These are phyloP conservation scores for Montipora capricornis DNA, from an alignment of 64 coral and sea anemone genomes.

Conservation along the genomic window DNA sequence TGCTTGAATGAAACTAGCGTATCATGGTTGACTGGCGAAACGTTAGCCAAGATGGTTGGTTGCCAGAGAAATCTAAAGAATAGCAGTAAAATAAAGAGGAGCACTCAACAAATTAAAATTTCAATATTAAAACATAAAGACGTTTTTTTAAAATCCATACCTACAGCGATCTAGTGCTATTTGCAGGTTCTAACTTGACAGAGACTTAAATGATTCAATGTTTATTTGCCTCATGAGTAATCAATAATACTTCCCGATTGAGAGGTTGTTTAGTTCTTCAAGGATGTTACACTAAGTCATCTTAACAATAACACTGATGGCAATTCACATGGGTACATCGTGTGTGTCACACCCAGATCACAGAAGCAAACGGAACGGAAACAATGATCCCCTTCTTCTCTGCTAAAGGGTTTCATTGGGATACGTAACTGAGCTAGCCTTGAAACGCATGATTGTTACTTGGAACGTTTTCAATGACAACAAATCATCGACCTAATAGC, in stretches of 20 bases:
- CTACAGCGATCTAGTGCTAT: too few relatives aligned
- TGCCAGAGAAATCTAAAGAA: too few relatives aligned
- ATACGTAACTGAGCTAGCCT: neutral
- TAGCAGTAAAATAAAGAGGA: too few relatives aligned
- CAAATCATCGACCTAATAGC: neutral
- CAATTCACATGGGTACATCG: neutral
- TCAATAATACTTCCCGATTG: too few relatives aligned
- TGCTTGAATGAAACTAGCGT: too few relatives aligned
- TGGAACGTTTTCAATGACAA: neutral
- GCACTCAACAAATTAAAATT: neutral
- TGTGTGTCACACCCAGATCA: neutral
- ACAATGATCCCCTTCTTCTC: neutral
- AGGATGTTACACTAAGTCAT: neutral
- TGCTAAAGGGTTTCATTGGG: neutral
- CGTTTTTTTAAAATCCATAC: too few relatives aligned
- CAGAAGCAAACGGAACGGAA: neutral
- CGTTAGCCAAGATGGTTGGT: too few relatives aligned
- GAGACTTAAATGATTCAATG: too few relatives aligned
- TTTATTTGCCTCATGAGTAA: too few relatives aligned
- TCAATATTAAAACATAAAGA: neutral
- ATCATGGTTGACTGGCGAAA: too few relatives aligned
- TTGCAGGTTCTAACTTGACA: too few relatives aligned
- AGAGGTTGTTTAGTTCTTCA: too few relatives aligned
- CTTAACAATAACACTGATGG: neutral
- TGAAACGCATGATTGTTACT: neutral